These are phyloP conservation scores for Amniataba percoides DNA, from an alignment of 2,797 vertebrate genomes.

Conservation along the genomic window DNA sequence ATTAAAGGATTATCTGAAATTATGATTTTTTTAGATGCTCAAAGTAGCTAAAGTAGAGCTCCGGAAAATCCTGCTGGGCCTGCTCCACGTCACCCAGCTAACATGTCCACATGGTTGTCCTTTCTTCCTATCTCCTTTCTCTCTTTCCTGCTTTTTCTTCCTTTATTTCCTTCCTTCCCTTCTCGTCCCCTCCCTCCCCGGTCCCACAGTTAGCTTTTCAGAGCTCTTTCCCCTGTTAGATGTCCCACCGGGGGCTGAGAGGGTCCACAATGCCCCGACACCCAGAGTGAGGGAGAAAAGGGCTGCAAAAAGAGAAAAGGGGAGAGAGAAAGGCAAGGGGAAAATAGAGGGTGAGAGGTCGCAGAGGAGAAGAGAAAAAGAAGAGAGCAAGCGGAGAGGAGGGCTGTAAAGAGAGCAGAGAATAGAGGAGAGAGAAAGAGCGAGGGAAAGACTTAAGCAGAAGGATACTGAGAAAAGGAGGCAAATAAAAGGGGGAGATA, in stretches of 20 bases:
- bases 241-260: constrained; percentile 71
- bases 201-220: constrained; percentile 72
- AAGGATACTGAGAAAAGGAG: constrained; percentile 65
- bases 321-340: constrained; percentile 58
- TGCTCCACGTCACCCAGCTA: not conserved
- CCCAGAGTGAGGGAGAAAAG: constrained; percentile 73
- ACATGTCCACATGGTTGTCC: not conserved
- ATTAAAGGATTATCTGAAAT: constrained; percentile 3
- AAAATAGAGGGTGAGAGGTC: constrained; percentile 80
- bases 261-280: constrained; percentile 76
- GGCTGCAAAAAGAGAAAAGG: constrained; percentile 67
- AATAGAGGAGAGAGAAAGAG: constrained; percentile 66
- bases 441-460: constrained; percentile 57
- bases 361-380: constrained; percentile 55
- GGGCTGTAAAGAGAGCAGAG: constrained; percentile 60
- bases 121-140: not conserved
- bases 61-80: not conserved
- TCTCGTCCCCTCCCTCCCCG: constrained; percentile 40
- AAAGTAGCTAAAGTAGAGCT: not conserved
- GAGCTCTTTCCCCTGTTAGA: constrained; percentile 57
- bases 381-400: constrained; percentile 50
- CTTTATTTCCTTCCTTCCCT: constrained; percentile 36
- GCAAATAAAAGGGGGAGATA: constrained; percentile 58
- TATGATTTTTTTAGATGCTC: not conserved
- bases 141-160: constrained; percentile 16